These are phyloP conservation scores for Dasypus novemcinctus DNA, from an alignment of 2,113 vertebrate species.

Conservation along the genomic window DNA sequence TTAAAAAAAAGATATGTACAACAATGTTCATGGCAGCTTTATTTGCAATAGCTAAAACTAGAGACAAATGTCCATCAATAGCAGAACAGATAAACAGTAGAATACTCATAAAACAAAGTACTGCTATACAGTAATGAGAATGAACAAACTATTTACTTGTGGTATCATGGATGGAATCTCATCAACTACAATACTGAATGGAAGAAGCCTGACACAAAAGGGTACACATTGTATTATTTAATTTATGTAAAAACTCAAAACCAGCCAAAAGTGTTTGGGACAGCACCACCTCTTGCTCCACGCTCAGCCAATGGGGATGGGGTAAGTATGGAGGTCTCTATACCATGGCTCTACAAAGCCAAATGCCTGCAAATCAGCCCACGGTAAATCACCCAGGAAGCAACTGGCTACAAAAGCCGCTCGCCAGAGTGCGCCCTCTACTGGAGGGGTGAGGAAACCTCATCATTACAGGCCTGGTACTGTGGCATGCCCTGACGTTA, in stretches of 20 bases:
- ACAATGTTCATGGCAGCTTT: not conserved
- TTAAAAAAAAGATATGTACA: too few relatives aligned
- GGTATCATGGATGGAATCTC: not conserved
- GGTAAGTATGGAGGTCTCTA: not conserved
- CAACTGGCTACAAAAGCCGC: constrained; percentile 86
- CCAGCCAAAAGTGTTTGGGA: too few relatives aligned
- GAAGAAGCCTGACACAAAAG: not conserved
- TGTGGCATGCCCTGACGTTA: too few relatives aligned
- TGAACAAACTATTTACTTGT: not conserved
- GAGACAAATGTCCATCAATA: not conserved
- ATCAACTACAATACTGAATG: not conserved
- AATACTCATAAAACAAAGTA: not conserved
- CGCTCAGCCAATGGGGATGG: too few relatives aligned
- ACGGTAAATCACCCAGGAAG: constrained; percentile 85
- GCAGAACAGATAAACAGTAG: not conserved
- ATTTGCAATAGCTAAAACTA: not conserved
- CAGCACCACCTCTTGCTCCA: too few relatives aligned
- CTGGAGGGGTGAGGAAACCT: constrained; percentile 86
- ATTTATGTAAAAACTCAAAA: not conserved
- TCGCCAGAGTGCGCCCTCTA: constrained; percentile 86
- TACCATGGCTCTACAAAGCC: too few relatives aligned
- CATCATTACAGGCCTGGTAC: constrained; percentile 67
- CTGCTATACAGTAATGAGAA: not conserved
- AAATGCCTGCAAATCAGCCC: constrained; percentile 77
- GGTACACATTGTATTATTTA: not conserved